A percentile compares a stretch with the other conserved stretches of the same genome.
Evolutionary conservation across 2,797 vertebrate genomes (phyloP).

Genomic region (Tinamus major): DNA sequence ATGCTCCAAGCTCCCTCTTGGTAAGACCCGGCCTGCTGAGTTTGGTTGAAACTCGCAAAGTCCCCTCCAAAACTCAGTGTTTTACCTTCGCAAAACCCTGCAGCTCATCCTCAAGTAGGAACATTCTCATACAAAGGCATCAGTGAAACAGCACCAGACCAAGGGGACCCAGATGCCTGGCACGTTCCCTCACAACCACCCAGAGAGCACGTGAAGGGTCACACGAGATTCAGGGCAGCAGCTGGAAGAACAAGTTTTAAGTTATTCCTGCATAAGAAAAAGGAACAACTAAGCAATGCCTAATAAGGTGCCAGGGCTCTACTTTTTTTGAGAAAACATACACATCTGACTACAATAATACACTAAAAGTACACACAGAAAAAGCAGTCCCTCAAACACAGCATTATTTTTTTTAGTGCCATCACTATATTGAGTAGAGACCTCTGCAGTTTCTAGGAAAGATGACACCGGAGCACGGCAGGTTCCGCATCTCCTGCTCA

Average conservation of each 20-base stretch:
- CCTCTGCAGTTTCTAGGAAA: constrained; percentile 55
- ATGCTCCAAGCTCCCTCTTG: not conserved
- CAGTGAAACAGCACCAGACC: not conserved
- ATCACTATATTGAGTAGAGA: not conserved
- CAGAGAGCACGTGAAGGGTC: constrained; percentile 13
- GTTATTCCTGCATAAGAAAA: constrained; percentile 37
- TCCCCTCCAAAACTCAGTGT: not conserved
- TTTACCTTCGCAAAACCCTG: not conserved
- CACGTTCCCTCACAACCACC: not conserved
- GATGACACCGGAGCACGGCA: constrained; percentile 33
- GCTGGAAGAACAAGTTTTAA: constrained; percentile 32
- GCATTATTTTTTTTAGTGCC: not conserved
- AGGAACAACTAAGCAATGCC: not conserved
- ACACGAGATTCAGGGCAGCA: constrained; percentile 17
- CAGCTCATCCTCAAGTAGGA: not conserved
- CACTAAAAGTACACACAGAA: not conserved
- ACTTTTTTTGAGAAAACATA: not conserved
- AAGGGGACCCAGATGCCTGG: not conserved
- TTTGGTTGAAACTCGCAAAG: not conserved
- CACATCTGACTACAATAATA: not conserved
- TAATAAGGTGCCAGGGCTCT: not conserved
- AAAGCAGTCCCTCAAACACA: not conserved
- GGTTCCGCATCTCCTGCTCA: constrained; percentile 45
- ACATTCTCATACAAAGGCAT: not conserved
- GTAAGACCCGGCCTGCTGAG: not conserved